These are phyloP conservation scores for Ceuthmochares aereus DNA, from an alignment of 2,113 vertebrate genomes.

Conservation along the genomic window DNA sequence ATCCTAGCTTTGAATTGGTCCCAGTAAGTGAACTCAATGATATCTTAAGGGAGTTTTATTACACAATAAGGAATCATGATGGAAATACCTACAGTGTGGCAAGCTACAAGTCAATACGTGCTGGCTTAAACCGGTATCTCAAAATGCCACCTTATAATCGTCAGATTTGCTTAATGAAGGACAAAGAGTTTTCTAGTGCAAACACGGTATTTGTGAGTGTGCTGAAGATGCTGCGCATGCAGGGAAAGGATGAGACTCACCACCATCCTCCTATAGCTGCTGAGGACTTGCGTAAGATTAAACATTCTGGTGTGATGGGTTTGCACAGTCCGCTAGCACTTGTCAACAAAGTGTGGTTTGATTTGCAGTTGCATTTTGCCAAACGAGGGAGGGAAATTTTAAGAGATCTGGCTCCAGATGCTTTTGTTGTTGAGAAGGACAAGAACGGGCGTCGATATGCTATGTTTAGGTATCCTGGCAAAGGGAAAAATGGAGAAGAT, in stretches of 20 bases:
- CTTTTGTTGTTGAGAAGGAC: slow-evolving; percentile 70
- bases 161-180: slow-evolving; percentile 73
- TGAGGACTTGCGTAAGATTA: slow-evolving; percentile 69
- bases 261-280: slow-evolving; percentile 68
- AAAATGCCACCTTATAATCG: slow-evolving; percentile 67
- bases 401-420: slow-evolving; percentile 72
- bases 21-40: slow-evolving; percentile 71
- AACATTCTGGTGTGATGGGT: slow-evolving; percentile 66
- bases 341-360: slow-evolving; percentile 75
- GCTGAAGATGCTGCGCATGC: slow-evolving; percentile 70
- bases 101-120: slow-evolving; percentile 74
- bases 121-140: slow-evolving; percentile 73
- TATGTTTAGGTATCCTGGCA: slow-evolving; percentile 66
- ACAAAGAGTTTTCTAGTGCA: slow-evolving; percentile 70
- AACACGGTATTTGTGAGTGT: slow-evolving; percentile 66
- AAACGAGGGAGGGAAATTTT: slow-evolving; percentile 73
- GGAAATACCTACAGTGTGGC: slow-evolving; percentile 74
- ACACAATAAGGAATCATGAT: slow-evolving; percentile 61
- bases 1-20: slow-evolving; percentile 70
- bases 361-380: slow-evolving; percentile 73
- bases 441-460: slow-evolving; percentile 60
- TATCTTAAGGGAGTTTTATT: slow-evolving; percentile 69
- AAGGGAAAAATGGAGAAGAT: slow-evolving; percentile 64
- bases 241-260: slow-evolving; percentile 72
- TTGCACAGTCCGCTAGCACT: slow-evolving; percentile 68